Evolutionary conservation across 2,888 invertebrate species (phyloP), one percentile per base, ranked within the genome.

Genomic region (Mesodorylaimus sp.): DNA sequence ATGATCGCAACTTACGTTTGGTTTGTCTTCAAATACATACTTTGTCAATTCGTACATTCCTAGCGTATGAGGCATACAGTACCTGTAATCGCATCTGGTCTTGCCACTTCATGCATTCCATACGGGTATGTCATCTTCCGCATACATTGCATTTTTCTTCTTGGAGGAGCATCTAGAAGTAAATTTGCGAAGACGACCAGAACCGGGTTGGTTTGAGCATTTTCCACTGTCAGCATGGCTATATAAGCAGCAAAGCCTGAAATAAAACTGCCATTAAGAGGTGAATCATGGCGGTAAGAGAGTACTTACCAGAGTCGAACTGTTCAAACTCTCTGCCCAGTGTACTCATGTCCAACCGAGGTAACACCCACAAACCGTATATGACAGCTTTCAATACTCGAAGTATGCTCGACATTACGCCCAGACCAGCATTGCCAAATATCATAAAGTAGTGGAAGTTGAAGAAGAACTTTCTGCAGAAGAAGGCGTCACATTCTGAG

Each of bases 371-470:
- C 38, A 47, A 7, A n/a, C 50, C 45, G 10, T 16, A 3, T 1
- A 45, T 16, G 3, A 47, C 24, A 3, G 39, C 13, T 38, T 36
- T 50, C 5, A 47, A 2, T 19, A 50, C 16, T 2, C 41, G 19
- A 36, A 47, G 13, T 1, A 50, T 10, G 25, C 46, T 43, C 7
- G 46, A 47, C 1, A 47, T n/a, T 2, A 50, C 21, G 10, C 50
- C 50, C 2, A 50, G 1, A 2, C 28, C 36, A n/a, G 45, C 10
- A 26, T 50, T 50, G 5, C 29, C 41, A 25, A 45, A 50, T 23
- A 50, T 24, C 41, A 46, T 38, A 39, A 50, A 47, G 28, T 50
- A 50, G 3, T 50, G 45, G 32, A 50, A 45, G 28, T 26, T 47
- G 39, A 27, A 26, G 26, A 50, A 50, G 37, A n/a, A 21, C 7